phyloP scores from a whole-genome alignment of 2,113 vertebrate species.

The Sakesphorus luctuosus region DNA sequence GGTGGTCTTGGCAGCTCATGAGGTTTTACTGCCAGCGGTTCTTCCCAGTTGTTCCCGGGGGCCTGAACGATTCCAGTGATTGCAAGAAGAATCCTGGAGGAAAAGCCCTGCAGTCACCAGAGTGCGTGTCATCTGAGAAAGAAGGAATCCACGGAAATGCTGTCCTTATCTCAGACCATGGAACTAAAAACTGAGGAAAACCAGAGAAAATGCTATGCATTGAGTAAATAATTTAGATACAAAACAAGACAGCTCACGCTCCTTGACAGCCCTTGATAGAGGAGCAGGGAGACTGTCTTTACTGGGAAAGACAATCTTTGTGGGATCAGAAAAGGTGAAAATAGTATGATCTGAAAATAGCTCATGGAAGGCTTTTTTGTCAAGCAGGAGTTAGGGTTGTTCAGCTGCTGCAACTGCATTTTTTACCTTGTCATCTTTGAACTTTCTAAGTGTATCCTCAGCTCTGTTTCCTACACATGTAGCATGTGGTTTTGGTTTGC shows the following conservation, averaged over 20 bases:
- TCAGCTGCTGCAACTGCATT: neutral
- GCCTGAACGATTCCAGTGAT: neutral
- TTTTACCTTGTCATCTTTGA: neutral
- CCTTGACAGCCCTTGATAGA: neutral
- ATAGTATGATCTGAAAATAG: neutral
- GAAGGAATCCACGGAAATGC: neutral
- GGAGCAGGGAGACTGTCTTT: neutral
- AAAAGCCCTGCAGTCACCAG: neutral
- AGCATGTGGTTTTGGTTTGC: neutral
- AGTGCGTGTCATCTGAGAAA: neutral
- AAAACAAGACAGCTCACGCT: fast-evolving
- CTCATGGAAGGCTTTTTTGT: neutral
- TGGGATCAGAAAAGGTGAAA: neutral
- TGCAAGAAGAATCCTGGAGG: neutral
- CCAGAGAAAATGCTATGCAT: fast-evolving
- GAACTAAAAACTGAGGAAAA: neutral
- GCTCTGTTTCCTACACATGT: neutral
- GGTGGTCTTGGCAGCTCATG: neutral
- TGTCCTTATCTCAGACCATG: neutral
- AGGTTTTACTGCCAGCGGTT: neutral
- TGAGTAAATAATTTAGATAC: neutral
- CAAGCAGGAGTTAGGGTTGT: neutral
- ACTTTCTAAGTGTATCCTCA: neutral
- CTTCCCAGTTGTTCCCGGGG: too few relatives aligned
- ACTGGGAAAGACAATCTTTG: neutral